Evolutionary conservation across 2,113 vertebrate genomes (phyloP).

Genomic region (Pimephales promelas): DNA sequence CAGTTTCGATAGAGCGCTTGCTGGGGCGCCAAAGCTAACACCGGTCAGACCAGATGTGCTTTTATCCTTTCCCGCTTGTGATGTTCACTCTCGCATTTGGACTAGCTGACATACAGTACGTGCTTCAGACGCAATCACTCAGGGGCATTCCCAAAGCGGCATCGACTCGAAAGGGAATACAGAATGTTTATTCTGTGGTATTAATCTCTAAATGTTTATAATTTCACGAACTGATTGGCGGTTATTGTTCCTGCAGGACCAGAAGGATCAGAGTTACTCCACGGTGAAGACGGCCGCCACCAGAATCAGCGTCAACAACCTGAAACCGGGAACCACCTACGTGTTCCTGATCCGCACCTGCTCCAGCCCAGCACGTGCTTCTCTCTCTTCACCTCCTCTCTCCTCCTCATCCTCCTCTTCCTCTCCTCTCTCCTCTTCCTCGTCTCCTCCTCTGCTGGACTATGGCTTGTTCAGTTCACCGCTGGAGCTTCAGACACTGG

Average conservation of each 20-base stretch:
- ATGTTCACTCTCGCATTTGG: too few species aligned
- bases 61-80: too few species aligned
- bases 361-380: slow-evolving; percentile 78
- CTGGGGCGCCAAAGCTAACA: too few species aligned
- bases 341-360: slow-evolving; percentile 90
- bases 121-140: too few species aligned
- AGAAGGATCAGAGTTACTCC: slow-evolving; percentile 92
- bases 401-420: slow-evolving; percentile 74
- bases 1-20: too few species aligned
- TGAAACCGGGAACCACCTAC: slow-evolving; percentile 91
- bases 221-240: too few species aligned
- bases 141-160: too few species aligned
- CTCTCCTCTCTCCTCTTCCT: slow-evolving; percentile 45
- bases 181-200: too few species aligned
- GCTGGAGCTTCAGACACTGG: slow-evolving; percentile 91
- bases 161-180: too few species aligned
- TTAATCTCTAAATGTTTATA: too few species aligned
- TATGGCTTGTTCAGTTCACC: slow-evolving; percentile 83
- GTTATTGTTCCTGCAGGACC: slow-evolving; percentile 75
- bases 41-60: too few species aligned
- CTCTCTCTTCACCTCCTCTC: slow-evolving; percentile 83
- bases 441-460: slow-evolving; percentile 77
- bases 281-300: slow-evolving; percentile 89
- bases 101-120: too few species aligned
- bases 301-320: slow-evolving; percentile 87